These are phyloP conservation scores for Neodontobutis hainanensis DNA, from an alignment of 2,113 vertebrate species.

Conservation along the genomic window DNA sequence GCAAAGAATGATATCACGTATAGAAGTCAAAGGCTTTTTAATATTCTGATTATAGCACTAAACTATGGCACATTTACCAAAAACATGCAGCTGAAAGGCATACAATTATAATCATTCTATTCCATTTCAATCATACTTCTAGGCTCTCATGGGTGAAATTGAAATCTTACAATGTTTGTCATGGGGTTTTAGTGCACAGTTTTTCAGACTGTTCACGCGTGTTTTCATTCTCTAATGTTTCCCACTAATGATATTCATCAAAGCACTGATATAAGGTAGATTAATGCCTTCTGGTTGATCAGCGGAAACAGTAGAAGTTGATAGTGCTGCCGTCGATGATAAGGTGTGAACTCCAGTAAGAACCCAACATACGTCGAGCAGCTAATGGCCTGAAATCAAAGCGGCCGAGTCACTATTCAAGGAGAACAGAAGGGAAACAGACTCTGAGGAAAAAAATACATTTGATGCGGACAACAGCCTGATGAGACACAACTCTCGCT, in stretches of 20 bases:
- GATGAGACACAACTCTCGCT: constrained; percentile 50
- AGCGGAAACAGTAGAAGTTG: constrained; percentile 28
- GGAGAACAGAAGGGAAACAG: constrained; percentile 45
- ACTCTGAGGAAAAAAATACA: constrained; percentile 14
- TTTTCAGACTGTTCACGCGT: constrained; percentile 27
- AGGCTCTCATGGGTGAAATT: constrained; percentile 7
- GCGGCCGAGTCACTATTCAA: constrained; percentile 41
- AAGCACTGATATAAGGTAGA: constrained; percentile 31
- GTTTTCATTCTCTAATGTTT: constrained; percentile 32
- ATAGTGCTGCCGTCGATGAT: constrained; percentile 27
- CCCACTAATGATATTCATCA: constrained; percentile 36
- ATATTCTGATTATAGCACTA: neutral
- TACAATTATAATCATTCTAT: neutral
- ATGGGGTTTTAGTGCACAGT: constrained; percentile 20
- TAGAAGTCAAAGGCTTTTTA: neutral
- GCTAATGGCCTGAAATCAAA: constrained; percentile 67
- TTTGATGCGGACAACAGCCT: constrained; percentile 30
- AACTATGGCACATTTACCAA: neutral
- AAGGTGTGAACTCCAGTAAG: constrained; percentile 49
- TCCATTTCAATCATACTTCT: neutral
- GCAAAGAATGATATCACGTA: neutral
- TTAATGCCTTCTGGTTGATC: constrained; percentile 37
- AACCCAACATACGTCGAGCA: constrained; percentile 40
- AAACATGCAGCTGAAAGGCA: constrained; percentile 1
- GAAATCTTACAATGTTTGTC: constrained; percentile 6